Percentiles rank a stretch among this genome's conserved stretches.
Evolutionary conservation across 2,797 vertebrate species (phyloP).

Genomic region (Takifugu rubripes): DNA sequence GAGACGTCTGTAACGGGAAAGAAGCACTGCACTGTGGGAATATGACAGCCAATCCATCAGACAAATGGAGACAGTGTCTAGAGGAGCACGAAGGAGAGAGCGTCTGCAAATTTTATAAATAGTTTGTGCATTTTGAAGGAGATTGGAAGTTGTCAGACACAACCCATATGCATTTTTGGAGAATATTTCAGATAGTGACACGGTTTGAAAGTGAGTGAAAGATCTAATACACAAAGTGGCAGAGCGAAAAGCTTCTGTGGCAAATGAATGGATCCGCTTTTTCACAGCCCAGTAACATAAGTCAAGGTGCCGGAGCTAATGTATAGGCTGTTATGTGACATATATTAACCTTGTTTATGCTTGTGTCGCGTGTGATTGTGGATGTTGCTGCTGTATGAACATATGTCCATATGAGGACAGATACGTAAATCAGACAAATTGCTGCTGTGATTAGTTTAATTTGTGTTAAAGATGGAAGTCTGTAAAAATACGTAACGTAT

Average conservation of each 20-base stretch:
- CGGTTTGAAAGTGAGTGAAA: constrained; percentile 65
- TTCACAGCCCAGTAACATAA: constrained; percentile 28
- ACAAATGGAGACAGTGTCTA: constrained; percentile 83
- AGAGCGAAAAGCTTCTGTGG: constrained; percentile 48
- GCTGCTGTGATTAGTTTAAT: neutral
- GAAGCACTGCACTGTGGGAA: constrained; percentile 71
- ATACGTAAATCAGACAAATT: neutral
- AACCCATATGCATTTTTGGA: constrained; percentile 59
- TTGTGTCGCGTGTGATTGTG: constrained; percentile 17
- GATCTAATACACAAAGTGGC: constrained; percentile 56
- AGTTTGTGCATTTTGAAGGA: constrained; percentile 67
- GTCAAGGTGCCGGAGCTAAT: constrained; percentile 31
- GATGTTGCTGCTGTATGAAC: constrained; percentile 2
- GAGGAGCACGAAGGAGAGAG: constrained; percentile 74
- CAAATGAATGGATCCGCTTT: constrained; percentile 35
- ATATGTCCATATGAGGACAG: constrained; percentile 9
- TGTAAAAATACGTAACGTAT: no score
- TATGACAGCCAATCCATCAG: constrained; percentile 87
- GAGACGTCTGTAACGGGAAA: constrained; percentile 79
- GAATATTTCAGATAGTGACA: constrained; percentile 42
- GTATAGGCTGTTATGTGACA: constrained; percentile 25
- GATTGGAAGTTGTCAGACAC: constrained; percentile 76
- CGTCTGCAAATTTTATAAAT: constrained; percentile 77
- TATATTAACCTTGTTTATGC: constrained; percentile 38
- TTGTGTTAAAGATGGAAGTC: no score